These are phyloP conservation scores for Anhinga anhinga DNA, from an alignment of 2,113 vertebrate genomes.

Conservation along the genomic window DNA sequence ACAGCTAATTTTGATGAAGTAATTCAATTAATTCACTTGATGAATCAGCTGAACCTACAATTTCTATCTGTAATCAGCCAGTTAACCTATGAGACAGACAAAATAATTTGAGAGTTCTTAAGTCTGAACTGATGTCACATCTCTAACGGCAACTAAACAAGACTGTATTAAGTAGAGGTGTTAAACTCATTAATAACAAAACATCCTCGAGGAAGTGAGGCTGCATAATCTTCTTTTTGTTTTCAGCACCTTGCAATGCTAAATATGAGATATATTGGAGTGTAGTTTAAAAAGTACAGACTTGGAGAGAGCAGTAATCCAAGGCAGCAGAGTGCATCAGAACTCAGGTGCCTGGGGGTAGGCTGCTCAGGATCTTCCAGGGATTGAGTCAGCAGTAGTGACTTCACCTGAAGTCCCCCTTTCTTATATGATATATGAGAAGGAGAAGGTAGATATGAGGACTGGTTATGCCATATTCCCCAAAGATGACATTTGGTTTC, in stretches of 20 bases:
- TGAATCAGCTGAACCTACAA: slow-evolving; percentile 28
- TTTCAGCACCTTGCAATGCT: not conserved
- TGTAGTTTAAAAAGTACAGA: not conserved
- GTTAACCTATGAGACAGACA: slow-evolving; percentile 35
- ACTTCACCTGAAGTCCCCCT: not conserved
- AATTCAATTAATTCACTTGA: slow-evolving; percentile 52
- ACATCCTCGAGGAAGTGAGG: not conserved
- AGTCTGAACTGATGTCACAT: not conserved
- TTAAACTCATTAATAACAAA: not conserved
- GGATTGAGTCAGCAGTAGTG: not conserved
- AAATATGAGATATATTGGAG: not conserved
- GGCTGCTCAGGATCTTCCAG: not conserved
- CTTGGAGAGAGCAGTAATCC: not conserved
- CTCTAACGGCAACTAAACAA: slow-evolving; percentile 6
- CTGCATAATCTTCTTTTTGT: not conserved
- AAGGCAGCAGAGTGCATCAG: not conserved
- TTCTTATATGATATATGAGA: not conserved
- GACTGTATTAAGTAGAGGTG: not conserved
- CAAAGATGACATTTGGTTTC: not conserved
- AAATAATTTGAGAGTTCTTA: slow-evolving; percentile 35
- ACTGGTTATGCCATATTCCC: not conserved
- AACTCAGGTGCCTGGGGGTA: not conserved
- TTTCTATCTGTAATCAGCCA: slow-evolving; percentile 38
- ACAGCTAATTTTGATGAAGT: not conserved
- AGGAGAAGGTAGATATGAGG: not conserved